A percentile compares a stretch with the other conserved stretches of the same genome.
Evolutionary conservation across 2,888 invertebrate species (phyloP).

Genomic region (Lingula anatina): DNA sequence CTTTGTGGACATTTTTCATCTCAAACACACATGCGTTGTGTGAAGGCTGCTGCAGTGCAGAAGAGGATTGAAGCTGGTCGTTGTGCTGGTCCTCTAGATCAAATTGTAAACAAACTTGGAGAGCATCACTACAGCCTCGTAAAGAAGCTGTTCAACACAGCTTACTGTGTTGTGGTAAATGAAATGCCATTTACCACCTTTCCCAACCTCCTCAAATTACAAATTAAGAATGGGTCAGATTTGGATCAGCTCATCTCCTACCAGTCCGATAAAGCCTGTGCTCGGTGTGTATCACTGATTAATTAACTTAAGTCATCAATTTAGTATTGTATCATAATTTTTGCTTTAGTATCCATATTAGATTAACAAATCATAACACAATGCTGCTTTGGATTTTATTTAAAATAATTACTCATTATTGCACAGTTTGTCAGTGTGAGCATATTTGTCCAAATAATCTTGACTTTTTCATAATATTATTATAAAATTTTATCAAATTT

Average conservation of each 20-base stretch:
- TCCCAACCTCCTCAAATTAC: slow-evolving; percentile 1
- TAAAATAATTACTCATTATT: no score
- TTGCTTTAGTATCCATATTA: no score
- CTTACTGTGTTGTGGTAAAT: background rate
- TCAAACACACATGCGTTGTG: background rate
- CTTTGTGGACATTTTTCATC: background rate
- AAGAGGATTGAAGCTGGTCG: background rate
- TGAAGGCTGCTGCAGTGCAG: background rate
- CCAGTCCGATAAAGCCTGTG: background rate
- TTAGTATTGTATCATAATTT: no score
- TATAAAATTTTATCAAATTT: no score
- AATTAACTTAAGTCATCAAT: no score
- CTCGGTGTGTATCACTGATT: no score
- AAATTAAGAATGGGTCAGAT: slow-evolving; percentile 4
- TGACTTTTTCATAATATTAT: no score
- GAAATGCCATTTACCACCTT: background rate
- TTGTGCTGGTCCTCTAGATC: background rate
- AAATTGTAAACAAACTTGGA: background rate
- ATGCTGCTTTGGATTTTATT: no score
- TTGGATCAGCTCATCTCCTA: background rate
- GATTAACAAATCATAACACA: background rate
- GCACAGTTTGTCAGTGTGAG: no score
- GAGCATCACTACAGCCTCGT: background rate
- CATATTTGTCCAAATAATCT: no score
- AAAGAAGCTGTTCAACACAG: background rate